A percentile compares a stretch with the other conserved stretches of the same genome.
phyloP scores from a whole-genome alignment of 2,888 invertebrate species.

The Limenitis camilla region DNA sequence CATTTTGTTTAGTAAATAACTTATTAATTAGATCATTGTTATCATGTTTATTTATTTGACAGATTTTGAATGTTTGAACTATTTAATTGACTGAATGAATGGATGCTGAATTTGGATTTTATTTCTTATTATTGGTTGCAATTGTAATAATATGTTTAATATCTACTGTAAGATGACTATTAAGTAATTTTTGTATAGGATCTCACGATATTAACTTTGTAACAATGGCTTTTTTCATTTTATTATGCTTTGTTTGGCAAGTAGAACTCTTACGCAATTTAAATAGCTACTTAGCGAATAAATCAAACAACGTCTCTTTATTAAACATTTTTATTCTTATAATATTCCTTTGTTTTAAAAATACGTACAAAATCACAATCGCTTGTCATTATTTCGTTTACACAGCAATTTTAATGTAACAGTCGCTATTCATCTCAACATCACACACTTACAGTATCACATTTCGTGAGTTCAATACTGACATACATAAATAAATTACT shows the following conservation, averaged over 20 bases:
- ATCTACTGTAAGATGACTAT: no score
- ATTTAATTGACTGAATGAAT: no score
- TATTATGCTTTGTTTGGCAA: conserved; percentile 8
- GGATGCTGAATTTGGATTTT: background rate
- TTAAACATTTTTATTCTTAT: conserved; percentile 47
- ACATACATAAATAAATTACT: conserved; percentile 72
- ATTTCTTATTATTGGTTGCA: background rate
- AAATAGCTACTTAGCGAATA: conserved; percentile 4
- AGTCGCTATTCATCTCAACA: conserved; percentile 44
- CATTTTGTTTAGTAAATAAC: no score
- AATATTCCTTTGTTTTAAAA: conserved; percentile 53
- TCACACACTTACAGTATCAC: conserved; percentile 41
- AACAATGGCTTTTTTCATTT: conserved; percentile 2
- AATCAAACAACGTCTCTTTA: conserved; percentile 30
- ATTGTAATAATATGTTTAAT: background rate
- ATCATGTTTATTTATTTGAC: no score
- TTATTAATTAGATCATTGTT: no score
- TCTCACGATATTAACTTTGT: background rate
- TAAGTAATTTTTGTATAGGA: background rate
- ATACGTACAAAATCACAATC: conserved; percentile 56
- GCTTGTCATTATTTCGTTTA: conserved; percentile 42
- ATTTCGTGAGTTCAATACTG: conserved; percentile 66
- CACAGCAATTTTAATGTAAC: conserved; percentile 45
- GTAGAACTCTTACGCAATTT: conserved; percentile 4
- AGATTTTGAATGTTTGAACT: no score